Base-by-base conservation (phyloP, 2,113 vertebrate species). In the Saguinus imperator region DNA sequence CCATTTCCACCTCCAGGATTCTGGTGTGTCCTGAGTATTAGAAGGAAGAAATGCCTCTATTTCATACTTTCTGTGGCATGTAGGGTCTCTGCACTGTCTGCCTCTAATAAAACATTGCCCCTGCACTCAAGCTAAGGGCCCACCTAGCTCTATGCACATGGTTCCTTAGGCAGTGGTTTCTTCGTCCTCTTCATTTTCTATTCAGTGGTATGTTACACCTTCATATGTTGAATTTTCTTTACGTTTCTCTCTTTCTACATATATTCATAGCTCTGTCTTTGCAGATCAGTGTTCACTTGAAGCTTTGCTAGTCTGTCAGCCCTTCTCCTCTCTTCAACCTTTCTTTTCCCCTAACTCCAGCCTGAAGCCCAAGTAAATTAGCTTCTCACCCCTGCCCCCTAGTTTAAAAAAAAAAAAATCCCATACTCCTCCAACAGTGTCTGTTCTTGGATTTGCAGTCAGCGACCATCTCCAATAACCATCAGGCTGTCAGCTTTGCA, bases 401-500 rank as follows among this genome's bases (percentile, higher is more conserved):
- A 83, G 94, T 72, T 68, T 94, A 0, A 32, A 37, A 81, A 77
- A 48, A 48, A 48, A 96, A 97, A 96, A 96, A 96, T 27, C 72
- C 83, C 52, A 70, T 95, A 6, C 83, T 97, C 97, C 95, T 97
- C n/a, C 94, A 93, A 76, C 97, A 92, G 90, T 96, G 94, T 96
- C 98, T 95, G 93, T 97, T 97, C 68, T 94, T 98, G 97, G 98
- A 98, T 98, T 99, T 98, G 98, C 98, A 99, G 98, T 98, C 98
- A 97, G 97, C 96, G 98, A 98, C 98, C 98, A 98, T 98, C 98
- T 97, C 98, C 98, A 98, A 95, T 98, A 98, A 98, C 98, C 98
- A 97, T 98, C 98, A 96, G 98, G 96, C 98, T 98, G 98, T 98
- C 98, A 98, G 98, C 98, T 98, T 96, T 89, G 97, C 95, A 86